A percentile compares a stretch with the other conserved stretches of the same genome.
phyloP scores from a whole-genome alignment of 2,113 vertebrate genomes.

The Ramphastos sulfuratus region DNA sequence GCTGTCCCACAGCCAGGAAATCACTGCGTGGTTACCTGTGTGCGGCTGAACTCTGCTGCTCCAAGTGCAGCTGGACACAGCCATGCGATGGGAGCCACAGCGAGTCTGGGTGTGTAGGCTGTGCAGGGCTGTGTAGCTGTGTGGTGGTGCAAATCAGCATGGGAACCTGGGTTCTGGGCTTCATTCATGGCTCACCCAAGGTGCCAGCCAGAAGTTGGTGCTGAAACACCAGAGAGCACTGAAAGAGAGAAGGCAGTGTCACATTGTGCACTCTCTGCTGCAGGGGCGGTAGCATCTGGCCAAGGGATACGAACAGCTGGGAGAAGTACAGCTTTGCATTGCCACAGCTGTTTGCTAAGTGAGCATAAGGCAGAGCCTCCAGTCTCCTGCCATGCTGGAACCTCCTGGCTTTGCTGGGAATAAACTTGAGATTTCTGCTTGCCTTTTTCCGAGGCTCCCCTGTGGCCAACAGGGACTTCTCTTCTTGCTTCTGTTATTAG shows the following conservation, averaged over 20 bases:
- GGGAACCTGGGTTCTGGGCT: fast-evolving
- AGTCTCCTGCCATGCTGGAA: background rate
- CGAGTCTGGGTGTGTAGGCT: no score
- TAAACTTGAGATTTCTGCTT: background rate
- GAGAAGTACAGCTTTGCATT: background rate
- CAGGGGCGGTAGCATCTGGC: conserved; percentile 2
- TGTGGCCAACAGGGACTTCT: background rate
- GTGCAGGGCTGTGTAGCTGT: no score
- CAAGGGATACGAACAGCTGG: background rate
- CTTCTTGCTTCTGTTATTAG: background rate
- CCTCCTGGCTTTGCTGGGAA: background rate
- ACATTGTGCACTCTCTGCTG: background rate
- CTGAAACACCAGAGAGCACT: background rate
- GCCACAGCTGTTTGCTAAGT: background rate
- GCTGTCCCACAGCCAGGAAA: background rate
- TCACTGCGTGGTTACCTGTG: background rate
- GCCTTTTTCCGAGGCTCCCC: background rate
- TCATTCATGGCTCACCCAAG: fast-evolving
- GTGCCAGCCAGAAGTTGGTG: background rate
- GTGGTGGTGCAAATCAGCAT: background rate
- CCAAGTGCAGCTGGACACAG: background rate
- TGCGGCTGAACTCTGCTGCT: background rate
- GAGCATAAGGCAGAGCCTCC: background rate
- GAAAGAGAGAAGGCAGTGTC: background rate
- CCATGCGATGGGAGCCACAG: background rate